Percentiles rank a stretch among this genome's conserved stretches.
Conservation (phyloP, 2,797 vertebrate species). For the Mustela erminea region DNA sequence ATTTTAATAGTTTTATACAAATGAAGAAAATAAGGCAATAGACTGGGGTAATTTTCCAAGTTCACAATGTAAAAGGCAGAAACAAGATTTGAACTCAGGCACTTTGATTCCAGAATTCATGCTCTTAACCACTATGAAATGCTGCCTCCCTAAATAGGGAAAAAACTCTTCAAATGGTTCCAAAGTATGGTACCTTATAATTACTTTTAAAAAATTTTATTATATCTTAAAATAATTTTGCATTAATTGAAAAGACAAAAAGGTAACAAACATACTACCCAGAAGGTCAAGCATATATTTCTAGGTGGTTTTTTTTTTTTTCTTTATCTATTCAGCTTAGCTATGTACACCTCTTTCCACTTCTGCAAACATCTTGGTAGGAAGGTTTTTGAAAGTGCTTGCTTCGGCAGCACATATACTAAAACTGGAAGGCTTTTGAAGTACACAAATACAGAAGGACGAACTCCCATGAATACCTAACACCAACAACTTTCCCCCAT, state of each 20-base stretch:
- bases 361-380: constrained; percentile 1
- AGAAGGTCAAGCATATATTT: not conserved
- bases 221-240: not conserved
- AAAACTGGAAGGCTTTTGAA: not conserved
- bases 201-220: not conserved
- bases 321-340: not conserved
- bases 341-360: not conserved
- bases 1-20: constrained; percentile 25
- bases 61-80: constrained; percentile 6
- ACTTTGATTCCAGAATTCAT: not conserved
- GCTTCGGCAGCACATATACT: too few species aligned
- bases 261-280: not conserved
- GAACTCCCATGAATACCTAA: constrained; percentile 13
- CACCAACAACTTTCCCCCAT: not conserved
- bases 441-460: not conserved
- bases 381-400: not conserved
- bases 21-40: not conserved
- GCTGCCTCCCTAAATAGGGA: not conserved
- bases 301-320: not conserved
- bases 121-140: not conserved
- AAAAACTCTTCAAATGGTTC: not conserved
- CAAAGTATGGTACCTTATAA: not conserved
- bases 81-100: not conserved
- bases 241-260: not conserved
- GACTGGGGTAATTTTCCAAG: not conserved